phyloP scores from a whole-genome alignment of 2,888 invertebrate species.

The Pherbina coryleti region DNA sequence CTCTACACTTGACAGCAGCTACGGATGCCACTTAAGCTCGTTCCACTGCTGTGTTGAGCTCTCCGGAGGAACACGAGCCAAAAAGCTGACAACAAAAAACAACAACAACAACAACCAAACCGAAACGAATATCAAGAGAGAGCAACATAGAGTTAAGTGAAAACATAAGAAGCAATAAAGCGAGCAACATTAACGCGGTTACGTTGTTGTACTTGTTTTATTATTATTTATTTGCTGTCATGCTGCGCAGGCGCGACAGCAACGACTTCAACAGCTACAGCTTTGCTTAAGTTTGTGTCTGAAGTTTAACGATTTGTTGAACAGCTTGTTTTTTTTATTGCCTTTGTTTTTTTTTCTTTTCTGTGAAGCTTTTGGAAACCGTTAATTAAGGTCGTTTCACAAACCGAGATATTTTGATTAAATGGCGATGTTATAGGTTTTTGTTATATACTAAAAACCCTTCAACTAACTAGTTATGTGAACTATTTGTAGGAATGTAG shows the following conservation, averaged over 20 bases:
- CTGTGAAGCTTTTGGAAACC: conserved; percentile 15
- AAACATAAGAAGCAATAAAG: not conserved
- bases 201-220: conserved; percentile 18
- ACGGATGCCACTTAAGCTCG: not conserved
- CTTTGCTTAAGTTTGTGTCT: not conserved
- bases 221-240: not conserved
- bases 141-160: not conserved
- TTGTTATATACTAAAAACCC: not conserved
- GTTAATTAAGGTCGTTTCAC: conserved; percentile 11
- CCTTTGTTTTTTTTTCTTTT: conserved; percentile 23
- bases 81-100: not conserved
- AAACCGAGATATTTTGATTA: not conserved
- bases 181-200: conserved; percentile 2
- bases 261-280: too few species aligned
- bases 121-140: not conserved
- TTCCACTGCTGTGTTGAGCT: not conserved
- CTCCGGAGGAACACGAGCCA: not conserved
- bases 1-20: conserved; percentile 1
- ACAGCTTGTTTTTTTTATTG: not conserved
- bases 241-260: not conserved
- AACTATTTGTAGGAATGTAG: too few species aligned
- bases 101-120: conserved; percentile 20
- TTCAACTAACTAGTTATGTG: too few species aligned
- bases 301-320: not conserved
- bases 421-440: not conserved